Evolutionary conservation across 2,888 invertebrate species (phyloP).

Genomic region (Drosophila subsilvestris): DNA sequence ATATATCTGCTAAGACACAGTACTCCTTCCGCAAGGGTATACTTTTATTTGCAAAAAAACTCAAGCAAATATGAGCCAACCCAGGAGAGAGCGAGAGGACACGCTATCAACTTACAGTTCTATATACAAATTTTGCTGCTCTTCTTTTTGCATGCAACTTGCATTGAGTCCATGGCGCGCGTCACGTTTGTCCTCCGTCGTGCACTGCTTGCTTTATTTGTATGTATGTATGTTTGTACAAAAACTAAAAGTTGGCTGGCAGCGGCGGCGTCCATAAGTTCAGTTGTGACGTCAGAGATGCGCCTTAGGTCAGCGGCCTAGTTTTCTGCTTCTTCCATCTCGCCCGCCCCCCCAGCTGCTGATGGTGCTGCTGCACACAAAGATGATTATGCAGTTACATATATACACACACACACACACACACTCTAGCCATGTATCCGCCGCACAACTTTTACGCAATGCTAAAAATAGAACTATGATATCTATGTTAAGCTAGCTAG

Average conservation of each 20-base stretch:
- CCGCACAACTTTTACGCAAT: conserved; percentile 57
- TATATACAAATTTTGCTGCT: background rate
- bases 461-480: conserved; percentile 68
- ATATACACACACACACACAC: conserved; percentile 11
- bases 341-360: background rate
- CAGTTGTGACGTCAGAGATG: conserved; percentile 83
- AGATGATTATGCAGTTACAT: conserved; percentile 53
- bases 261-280: conserved; percentile 74
- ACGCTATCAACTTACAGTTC: conserved; percentile 13
- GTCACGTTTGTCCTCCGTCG: conserved; percentile 40
- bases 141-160: conserved; percentile 25
- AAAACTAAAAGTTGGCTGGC: conserved; percentile 25
- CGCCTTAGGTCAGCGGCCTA: conserved; percentile 84
- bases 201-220: conserved; percentile 40
- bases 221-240: conserved; percentile 16
- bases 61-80: background rate
- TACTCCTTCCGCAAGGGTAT: background rate
- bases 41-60: background rate
- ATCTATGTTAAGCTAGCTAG: conserved; percentile 58
- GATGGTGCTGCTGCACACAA: conserved; percentile 39
- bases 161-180: conserved; percentile 31
- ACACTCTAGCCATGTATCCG: conserved; percentile 11
- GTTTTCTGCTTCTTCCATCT: conserved; percentile 57
- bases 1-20: background rate
- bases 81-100: conserved; percentile 4